These are phyloP conservation scores for Simalia tracyae DNA, from an alignment of 2,797 vertebrate species.

Conservation along the genomic window DNA sequence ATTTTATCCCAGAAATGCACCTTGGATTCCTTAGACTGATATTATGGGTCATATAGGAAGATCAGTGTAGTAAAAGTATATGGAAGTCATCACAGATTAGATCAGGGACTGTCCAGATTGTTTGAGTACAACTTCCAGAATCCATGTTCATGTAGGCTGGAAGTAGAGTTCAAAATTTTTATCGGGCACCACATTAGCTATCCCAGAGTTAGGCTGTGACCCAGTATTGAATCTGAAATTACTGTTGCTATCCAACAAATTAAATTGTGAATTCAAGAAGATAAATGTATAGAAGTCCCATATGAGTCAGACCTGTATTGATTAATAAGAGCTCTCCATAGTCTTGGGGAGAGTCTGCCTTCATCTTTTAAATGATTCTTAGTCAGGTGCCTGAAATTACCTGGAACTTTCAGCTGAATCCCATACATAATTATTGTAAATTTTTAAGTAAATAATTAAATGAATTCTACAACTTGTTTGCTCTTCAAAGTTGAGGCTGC, in stretches of 20 bases:
- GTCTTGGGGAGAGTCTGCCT: neutral
- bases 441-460: neutral
- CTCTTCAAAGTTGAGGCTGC: neutral
- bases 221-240: neutral
- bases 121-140: neutral
- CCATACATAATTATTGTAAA: neutral
- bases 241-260: neutral
- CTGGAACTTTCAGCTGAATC: neutral
- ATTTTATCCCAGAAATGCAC: neutral
- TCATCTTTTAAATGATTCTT: neutral
- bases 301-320: neutral
- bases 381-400: neutral
- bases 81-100: neutral
- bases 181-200: neutral
- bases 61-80: neutral
- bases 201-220: neutral
- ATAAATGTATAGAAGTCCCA: neutral
- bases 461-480: neutral
- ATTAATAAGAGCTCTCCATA: neutral
- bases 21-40: neutral
- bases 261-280: neutral
- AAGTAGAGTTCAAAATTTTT: neutral
- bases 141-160: neutral
- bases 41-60: neutral
- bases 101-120: neutral